Conservation (phyloP, 2,113 vertebrate genomes). For the Sceloporus undulatus region DNA sequence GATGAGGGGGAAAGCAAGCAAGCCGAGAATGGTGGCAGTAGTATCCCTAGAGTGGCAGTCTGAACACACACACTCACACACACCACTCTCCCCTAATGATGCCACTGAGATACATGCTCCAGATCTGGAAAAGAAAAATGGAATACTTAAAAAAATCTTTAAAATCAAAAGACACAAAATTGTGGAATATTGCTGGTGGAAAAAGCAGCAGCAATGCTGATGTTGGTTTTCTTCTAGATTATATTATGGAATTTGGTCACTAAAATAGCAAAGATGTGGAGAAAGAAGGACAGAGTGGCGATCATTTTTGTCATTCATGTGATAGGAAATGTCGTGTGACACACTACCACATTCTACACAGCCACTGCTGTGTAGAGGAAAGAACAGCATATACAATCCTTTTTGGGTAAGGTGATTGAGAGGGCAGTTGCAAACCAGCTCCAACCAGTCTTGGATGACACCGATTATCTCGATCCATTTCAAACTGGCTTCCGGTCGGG, state of each 20-base stretch:
- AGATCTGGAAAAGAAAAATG: not conserved
- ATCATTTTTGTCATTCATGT: not conserved
- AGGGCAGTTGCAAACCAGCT: too few relatives aligned
- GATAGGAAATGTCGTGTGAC: not conserved
- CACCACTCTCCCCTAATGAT: too few relatives aligned
- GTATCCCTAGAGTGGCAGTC: too few relatives aligned
- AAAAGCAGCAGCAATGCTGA: not conserved
- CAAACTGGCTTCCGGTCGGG: too few relatives aligned
- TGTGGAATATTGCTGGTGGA: not conserved
- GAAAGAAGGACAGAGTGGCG: too few relatives aligned
- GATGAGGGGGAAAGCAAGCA: too few relatives aligned
- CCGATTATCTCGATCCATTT: too few relatives aligned
- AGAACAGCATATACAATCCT: too few relatives aligned
- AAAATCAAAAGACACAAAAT: not conserved
- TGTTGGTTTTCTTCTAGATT: not conserved
- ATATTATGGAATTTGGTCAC: not conserved
- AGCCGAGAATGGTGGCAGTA: too few relatives aligned
- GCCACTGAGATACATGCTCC: not conserved
- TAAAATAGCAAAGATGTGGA: not conserved
- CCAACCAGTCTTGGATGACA: too few relatives aligned
- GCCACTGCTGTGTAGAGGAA: not conserved
- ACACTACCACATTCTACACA: not conserved
- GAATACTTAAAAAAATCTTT: not conserved
- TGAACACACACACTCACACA: too few relatives aligned
- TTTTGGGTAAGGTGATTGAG: too few relatives aligned